These are phyloP conservation scores for Argynnis bischoffii DNA, from an alignment of 2,888 invertebrate genomes.

Conservation along the genomic window DNA sequence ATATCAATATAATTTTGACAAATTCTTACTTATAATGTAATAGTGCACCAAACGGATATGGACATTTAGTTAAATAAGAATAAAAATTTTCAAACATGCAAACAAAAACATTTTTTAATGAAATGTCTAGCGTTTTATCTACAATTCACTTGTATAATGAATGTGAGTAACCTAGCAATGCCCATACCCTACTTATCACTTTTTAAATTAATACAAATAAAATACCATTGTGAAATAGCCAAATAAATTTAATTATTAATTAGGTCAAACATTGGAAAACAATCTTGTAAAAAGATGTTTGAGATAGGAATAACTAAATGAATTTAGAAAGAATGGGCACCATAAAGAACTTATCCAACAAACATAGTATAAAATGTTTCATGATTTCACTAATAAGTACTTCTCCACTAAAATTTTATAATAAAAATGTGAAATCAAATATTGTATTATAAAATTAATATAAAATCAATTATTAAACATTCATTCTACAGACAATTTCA, in stretches of 20 bases:
- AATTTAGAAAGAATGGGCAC: constrained; percentile 18
- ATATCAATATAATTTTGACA: constrained; percentile 39
- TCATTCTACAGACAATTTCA: constrained; percentile 45
- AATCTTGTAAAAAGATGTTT: constrained; percentile 1
- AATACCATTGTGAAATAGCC: constrained; percentile 15
- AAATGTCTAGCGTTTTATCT: constrained; percentile 36
- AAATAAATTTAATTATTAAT: constrained; percentile 11
- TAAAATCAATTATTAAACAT: constrained; percentile 38
- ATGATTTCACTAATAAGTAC: constrained; percentile 34
- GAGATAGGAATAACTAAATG: not conserved
- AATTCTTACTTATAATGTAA: constrained; percentile 44
- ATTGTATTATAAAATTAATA: constrained; percentile 20
- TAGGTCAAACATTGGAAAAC: constrained; percentile 11
- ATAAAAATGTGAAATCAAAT: constrained; percentile 36
- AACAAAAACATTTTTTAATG: constrained; percentile 23
- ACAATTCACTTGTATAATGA: constrained; percentile 20
- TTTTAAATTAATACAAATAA: constrained; percentile 21
- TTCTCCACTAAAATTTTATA: constrained; percentile 38
- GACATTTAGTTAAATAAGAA: constrained; percentile 40
- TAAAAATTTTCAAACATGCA: constrained; percentile 27
- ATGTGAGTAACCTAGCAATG: constrained; percentile 38
- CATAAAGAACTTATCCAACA: constrained; percentile 1
- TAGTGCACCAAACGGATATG: constrained; percentile 47
- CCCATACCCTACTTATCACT: constrained; percentile 42
- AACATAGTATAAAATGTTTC: constrained; percentile 10